Conservation (phyloP, 2,797 vertebrate genomes). For the Meda fulgida region DNA sequence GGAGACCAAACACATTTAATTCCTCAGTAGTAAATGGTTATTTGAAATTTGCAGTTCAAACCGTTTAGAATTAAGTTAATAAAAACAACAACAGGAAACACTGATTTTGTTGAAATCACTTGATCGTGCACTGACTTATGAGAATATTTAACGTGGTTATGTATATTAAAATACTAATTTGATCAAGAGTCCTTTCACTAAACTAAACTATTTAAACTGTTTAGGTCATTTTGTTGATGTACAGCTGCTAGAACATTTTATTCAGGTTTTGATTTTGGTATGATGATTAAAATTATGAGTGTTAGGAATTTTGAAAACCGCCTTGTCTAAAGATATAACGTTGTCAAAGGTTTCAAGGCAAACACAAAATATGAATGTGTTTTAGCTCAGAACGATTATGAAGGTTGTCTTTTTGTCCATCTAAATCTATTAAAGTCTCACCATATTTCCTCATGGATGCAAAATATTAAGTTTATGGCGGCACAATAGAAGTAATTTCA, state of each 20-base stretch:
- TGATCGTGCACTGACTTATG: neutral
- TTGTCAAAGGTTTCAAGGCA: conserved; percentile 9
- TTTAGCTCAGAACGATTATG: conserved; percentile 72
- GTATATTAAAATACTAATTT: neutral
- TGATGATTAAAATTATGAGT: neutral
- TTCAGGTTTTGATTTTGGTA: neutral
- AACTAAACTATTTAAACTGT: neutral
- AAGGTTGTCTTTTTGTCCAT: conserved; percentile 75
- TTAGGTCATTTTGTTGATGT: neutral
- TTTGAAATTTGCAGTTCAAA: conserved; percentile 24
- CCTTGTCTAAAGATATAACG: neutral
- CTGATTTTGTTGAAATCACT: neutral
- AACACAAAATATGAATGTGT: conserved; percentile 69
- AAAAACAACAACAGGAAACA: neutral
- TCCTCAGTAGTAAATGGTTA: conserved; percentile 1
- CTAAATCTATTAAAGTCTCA: conserved; percentile 75
- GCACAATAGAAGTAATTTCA: neutral
- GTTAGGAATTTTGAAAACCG: neutral
- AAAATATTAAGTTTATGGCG: conserved; percentile 1
- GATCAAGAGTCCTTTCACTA: neutral
- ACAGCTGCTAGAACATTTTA: neutral
- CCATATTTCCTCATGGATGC: conserved; percentile 68
- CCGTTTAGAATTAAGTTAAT: neutral
- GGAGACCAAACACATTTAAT: conserved; percentile 24
- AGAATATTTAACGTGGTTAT: neutral